Base-by-base conservation (phyloP, 2,113 vertebrate genomes). In the Nesospiza acunhae region DNA sequence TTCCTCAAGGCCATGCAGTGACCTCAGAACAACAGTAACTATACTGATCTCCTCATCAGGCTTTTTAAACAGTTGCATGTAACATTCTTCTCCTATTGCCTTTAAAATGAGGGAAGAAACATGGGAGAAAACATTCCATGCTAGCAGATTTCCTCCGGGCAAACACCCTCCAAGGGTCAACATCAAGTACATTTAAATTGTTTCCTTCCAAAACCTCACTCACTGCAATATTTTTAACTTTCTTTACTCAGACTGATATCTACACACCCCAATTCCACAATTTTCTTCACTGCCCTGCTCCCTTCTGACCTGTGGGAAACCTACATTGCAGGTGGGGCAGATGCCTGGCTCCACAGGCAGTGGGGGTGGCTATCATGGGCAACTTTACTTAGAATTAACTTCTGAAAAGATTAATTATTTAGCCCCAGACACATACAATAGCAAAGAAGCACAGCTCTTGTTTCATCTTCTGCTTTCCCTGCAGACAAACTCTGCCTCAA, bases 331-430 rank as follows among this genome's bases (percentile, higher is more conserved):
- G 50, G 24, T 15, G 67, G 12, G 18, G 23, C 49, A 80, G 63
- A 33, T 77, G 24, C 50, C n/a, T 58, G 60, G 47, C 41, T 67
- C 31, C 70, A 56, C 3, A 1, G 47, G 23, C 2, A 2, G 9
- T 10, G 27, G 4, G 7, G 7, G 1, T 52, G 20, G 26, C 1
- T 0, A 28, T 42, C 0, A 0, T 10, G 21, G 41, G 24, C 55
- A 73, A 35, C 10, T 60, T 93, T 41, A 59, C 26, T 60, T 27
- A 53, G 46, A 47, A 52, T 87, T 56, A 49, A 41, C 46, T 55
- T 64, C 26, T 87, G 18, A 58, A 66, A 84, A 49, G 8, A 21
- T n/a, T 35, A 31, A 14, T 39, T 64, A 24, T 56, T 39, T 84
- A 33, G 42, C 75, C 50, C 28, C 14, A 53, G 19, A 11, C n/a